Base-by-base conservation (phyloP, 2,888 invertebrate species). In the Thysanoteuthis rhombus region DNA sequence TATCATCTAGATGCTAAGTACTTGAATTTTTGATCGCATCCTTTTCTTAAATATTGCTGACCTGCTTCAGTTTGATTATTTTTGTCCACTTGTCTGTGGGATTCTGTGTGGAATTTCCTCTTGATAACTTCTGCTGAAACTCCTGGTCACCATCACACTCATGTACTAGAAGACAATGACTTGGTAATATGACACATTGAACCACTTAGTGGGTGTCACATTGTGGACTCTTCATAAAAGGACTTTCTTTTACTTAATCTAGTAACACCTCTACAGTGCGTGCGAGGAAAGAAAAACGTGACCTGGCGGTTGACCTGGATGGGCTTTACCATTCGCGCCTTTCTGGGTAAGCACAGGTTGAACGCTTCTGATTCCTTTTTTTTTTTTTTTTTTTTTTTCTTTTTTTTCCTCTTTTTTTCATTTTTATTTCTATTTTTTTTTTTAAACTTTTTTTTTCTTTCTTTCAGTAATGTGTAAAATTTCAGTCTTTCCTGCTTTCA, bases 291-390 rank as follows among this genome's bases (percentile, higher is more conserved):
- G 92, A 92, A 92, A 92, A 92, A 92, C 92, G 92, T 92, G 92
- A 92, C 92, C 92, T 92, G 92, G 39, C 92, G n/a, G 92, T 92
- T 92, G 92, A 92, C 92, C 92, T 92, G 92, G 92, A 92, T 42
- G 92, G 92, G 92, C 92, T 92, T 92, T 92, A 92, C 92, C 92
- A 92, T 92, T 92, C 92, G 92, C 92, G 92, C 92, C 92, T 92
- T 92, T 92, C 92, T 92, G 92, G 92, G 92, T 92, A 92, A 92
- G 92, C 92, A 92, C 42, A 16, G n/a, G 42, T 92, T 92, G 40
- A 92, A 92, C 42, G 92, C 42, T 92, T 92, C 92, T 92, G 92
- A 36, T 92, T 92, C 32, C 32, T 92, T 32, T 91, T 42, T 45
- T 40, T 92, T 22, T n/a, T 19, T 45, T 42, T n/a, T 42, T 92